phyloP scores from a whole-genome alignment of 2,888 invertebrate species.

The Acholoe squamosa region DNA sequence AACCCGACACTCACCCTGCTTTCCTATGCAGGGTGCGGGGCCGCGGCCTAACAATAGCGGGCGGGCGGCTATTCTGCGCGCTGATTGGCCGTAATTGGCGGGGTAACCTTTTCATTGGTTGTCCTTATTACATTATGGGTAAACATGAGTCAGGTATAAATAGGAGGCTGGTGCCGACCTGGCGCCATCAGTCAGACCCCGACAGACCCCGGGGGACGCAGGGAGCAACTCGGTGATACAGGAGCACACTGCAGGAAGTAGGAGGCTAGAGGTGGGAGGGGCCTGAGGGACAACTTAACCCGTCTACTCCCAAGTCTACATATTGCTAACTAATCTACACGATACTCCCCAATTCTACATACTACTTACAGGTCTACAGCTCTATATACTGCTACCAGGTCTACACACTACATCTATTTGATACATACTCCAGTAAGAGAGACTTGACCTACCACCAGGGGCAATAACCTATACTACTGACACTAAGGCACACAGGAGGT shows the following conservation, averaged over 20 bases:
- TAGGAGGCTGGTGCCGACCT: not conserved
- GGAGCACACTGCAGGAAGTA: not conserved
- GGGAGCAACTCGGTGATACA: not conserved
- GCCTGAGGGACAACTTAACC: not conserved
- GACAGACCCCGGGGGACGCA: not conserved
- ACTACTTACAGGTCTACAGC: not conserved
- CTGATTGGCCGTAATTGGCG: conserved; percentile 61
- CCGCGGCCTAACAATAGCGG: conserved; percentile 49
- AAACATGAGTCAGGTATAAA: conserved; percentile 58
- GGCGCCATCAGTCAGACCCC: conserved; percentile 26
- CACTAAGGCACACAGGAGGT: no score
- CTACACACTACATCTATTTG: no score
- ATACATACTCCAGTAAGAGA: no score
- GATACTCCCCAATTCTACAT: not conserved
- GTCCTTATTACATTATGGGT: conserved; percentile 53
- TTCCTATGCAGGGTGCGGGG: conserved; percentile 51
- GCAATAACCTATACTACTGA: no score
- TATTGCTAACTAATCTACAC: not conserved
- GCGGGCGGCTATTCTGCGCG: conserved; percentile 44
- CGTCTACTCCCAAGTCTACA: not conserved
- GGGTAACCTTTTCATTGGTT: conserved; percentile 58
- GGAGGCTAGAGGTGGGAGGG: not conserved
- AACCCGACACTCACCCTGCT: not conserved
- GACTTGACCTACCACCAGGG: no score
- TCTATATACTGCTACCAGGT: not conserved